A percentile compares a stretch with the other conserved stretches of the same genome.
phyloP scores from a whole-genome alignment of 2,888 invertebrate species.

The Drosophila mettleri region DNA sequence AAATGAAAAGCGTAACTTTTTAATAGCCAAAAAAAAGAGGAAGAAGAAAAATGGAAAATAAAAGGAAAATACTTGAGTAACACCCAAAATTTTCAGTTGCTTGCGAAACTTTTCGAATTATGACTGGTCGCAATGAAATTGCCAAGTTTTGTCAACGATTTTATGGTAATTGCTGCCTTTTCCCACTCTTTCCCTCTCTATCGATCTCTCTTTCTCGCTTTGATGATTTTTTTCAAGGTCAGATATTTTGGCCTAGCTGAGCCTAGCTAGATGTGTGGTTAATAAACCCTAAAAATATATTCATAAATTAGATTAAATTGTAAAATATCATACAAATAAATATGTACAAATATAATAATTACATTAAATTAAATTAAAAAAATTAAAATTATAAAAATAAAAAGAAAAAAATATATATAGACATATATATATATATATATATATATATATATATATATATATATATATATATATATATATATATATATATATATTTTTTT shows the following conservation, averaged over 20 bases:
- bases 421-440: too few species aligned
- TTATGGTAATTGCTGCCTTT: slow-evolving; percentile 1
- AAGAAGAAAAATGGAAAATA: background rate
- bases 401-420: too few species aligned
- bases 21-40: slow-evolving; percentile 66
- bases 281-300: too few species aligned
- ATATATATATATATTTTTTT: too few species aligned
- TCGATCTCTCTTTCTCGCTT: too few species aligned
- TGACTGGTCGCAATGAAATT: slow-evolving; percentile 49
- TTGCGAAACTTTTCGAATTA: slow-evolving; percentile 67
- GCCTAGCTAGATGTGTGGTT: too few species aligned
- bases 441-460: too few species aligned
- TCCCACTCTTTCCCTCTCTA: background rate
- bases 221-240: slow-evolving; percentile 31
- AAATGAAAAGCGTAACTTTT: slow-evolving; percentile 78
- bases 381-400: too few species aligned
- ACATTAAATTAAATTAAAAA: background rate
- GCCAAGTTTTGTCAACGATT: slow-evolving; percentile 40
- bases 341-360: background rate
- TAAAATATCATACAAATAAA: too few species aligned
- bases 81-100: slow-evolving; percentile 41
- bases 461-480: too few species aligned
- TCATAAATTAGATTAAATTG: too few species aligned
- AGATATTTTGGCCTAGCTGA: too few species aligned
- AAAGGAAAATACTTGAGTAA: slow-evolving; percentile 41